phyloP scores from a whole-genome alignment of 2,888 invertebrate genomes.

The Esperia sulphurella region DNA sequence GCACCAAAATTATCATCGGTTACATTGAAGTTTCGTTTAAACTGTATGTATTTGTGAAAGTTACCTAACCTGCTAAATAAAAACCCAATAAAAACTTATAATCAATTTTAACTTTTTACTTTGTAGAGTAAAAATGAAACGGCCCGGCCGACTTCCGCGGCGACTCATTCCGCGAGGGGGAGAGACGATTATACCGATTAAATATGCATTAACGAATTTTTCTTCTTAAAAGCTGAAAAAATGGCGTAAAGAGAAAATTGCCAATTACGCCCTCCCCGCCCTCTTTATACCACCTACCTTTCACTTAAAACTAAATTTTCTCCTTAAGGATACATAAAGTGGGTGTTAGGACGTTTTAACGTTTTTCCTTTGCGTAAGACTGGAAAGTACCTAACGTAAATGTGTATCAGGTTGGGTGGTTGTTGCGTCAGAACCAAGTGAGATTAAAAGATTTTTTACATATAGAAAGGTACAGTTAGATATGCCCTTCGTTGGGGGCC shows the following conservation, averaged over 20 bases:
- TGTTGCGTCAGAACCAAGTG: background rate
- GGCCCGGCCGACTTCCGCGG: slow-evolving; percentile 26
- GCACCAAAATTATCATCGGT: too few species aligned
- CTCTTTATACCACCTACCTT: slow-evolving; percentile 31
- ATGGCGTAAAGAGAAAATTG: slow-evolving; percentile 77
- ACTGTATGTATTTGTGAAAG: background rate
- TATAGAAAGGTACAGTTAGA: too few species aligned
- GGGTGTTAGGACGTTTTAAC: slow-evolving; percentile 43
- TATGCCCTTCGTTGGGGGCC: too few species aligned
- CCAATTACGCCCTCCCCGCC: slow-evolving; percentile 59
- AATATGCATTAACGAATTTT: slow-evolving; percentile 80
- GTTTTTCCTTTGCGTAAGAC: slow-evolving; percentile 29
- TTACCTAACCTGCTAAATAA: slow-evolving; percentile 3
- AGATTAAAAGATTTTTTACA: too few species aligned
- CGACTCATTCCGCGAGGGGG: slow-evolving; percentile 37
- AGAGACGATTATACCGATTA: slow-evolving; percentile 73
- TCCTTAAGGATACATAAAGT: slow-evolving; percentile 67
- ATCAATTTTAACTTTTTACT: slow-evolving; percentile 4
- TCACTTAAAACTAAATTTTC: slow-evolving; percentile 65
- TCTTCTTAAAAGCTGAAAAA: slow-evolving; percentile 75
- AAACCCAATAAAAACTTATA: slow-evolving; percentile 16
- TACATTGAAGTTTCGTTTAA: background rate
- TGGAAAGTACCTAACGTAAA: slow-evolving; percentile 42
- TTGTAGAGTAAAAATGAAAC: background rate
- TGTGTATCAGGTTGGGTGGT: slow-evolving; percentile 16